These are phyloP conservation scores for Psammodynastes pulverulentus DNA, from an alignment of 2,113 vertebrate genomes.

Conservation along the genomic window DNA sequence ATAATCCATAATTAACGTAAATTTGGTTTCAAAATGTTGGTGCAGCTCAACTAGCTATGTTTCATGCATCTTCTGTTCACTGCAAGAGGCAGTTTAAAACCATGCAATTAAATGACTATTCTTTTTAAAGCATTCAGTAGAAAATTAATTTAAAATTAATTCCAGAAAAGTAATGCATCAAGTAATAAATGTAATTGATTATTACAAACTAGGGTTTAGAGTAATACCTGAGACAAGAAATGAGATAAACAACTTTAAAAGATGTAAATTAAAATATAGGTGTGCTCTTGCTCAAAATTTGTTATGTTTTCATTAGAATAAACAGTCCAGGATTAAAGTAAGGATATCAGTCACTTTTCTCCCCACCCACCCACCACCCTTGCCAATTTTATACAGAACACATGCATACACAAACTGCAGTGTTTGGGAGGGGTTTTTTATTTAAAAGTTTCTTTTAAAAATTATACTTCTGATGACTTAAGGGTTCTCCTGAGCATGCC, in stretches of 20 bases:
- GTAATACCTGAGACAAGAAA: background rate
- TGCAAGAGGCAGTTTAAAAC: background rate
- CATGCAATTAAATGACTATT: background rate
- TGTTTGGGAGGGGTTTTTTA: background rate
- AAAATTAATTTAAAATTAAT: background rate
- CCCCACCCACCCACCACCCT: background rate
- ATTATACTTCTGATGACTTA: background rate
- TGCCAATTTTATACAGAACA: background rate
- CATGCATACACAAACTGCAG: no score
- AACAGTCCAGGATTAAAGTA: background rate
- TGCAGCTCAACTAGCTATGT: background rate
- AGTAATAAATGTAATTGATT: background rate
- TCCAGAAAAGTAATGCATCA: background rate
- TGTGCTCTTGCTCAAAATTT: background rate
- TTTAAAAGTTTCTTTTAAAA: background rate
- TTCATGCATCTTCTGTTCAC: background rate
- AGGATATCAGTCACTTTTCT: background rate
- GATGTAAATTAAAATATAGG: background rate
- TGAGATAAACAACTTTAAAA: background rate
- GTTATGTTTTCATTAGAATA: background rate
- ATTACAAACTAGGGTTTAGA: background rate
- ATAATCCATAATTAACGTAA: background rate
- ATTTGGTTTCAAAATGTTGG: background rate
- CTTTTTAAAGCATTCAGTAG: background rate
- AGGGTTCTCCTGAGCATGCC: background rate